These are phyloP conservation scores for Epinephelus fuscoguttatus DNA, from an alignment of 2,113 vertebrate species.

Conservation along the genomic window DNA sequence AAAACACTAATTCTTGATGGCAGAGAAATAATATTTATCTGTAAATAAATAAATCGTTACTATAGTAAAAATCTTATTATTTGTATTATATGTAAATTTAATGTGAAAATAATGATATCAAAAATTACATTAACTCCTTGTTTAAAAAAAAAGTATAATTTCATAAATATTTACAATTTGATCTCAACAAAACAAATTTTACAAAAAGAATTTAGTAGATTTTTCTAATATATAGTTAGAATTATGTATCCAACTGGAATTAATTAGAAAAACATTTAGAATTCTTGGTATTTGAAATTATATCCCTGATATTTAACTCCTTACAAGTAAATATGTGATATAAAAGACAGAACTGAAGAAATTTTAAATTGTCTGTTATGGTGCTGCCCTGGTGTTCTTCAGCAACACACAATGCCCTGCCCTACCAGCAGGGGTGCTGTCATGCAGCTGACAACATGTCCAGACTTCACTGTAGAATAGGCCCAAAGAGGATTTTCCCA, in stretches of 20 bases:
- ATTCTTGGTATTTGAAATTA: neutral
- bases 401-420: neutral
- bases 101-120: neutral
- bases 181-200: neutral
- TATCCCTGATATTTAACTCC: neutral
- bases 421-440: slow-evolving; percentile 6
- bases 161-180: neutral
- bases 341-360: neutral
- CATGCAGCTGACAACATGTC: neutral
- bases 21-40: neutral
- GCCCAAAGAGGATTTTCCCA: neutral
- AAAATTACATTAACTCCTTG: neutral
- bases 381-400: too few relatives aligned
- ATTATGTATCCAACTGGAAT: neutral
- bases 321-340: neutral
- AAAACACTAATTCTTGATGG: neutral
- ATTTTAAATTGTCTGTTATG: too few relatives aligned
- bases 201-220: neutral
- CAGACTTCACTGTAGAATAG: neutral
- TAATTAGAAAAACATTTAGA: neutral
- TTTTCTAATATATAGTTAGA: neutral
- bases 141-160: neutral
- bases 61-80: neutral
- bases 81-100: neutral
- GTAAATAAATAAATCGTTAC: neutral